phyloP scores from a whole-genome alignment of 2,797 vertebrate species.

The Ara ararauna region DNA sequence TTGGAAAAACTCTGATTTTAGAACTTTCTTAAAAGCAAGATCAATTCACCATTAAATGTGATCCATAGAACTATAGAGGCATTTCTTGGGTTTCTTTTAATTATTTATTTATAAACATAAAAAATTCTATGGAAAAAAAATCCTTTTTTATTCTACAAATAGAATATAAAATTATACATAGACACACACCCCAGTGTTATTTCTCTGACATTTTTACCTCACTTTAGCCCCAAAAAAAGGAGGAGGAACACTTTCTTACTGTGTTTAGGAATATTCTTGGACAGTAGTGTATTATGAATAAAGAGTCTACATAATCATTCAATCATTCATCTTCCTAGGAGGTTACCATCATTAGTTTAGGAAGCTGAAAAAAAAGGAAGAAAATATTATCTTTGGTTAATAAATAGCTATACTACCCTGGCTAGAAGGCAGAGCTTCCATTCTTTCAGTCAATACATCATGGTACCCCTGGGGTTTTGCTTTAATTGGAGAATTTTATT shows the following conservation, averaged over 20 bases:
- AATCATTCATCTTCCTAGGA: not conserved
- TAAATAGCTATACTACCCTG: not conserved
- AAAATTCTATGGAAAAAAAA: not conserved
- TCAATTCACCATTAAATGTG: not conserved
- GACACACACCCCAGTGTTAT: not conserved
- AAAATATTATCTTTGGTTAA: not conserved
- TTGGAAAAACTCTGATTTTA: not conserved
- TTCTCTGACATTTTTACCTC: not conserved
- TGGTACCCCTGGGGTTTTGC: not conserved
- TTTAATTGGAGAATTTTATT: conserved; percentile 6
- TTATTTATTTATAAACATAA: not conserved
- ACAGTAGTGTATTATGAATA: not conserved
- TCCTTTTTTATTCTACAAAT: not conserved
- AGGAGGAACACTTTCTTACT: not conserved
- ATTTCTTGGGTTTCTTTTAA: not conserved
- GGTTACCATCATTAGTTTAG: not conserved
- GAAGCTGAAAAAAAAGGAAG: not conserved
- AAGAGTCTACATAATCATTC: not conserved
- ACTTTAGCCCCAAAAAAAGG: not conserved
- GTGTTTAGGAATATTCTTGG: not conserved
- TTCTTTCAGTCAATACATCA: not conserved
- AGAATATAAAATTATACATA: not conserved
- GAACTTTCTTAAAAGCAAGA: conserved; percentile 17
- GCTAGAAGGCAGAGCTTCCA: not conserved
- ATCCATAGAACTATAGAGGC: not conserved